Percentiles rank a stretch among this genome's conserved stretches.
Conservation (phyloP, 1,140 invertebrate genomes). For the Cotesia vestalis region DNA sequence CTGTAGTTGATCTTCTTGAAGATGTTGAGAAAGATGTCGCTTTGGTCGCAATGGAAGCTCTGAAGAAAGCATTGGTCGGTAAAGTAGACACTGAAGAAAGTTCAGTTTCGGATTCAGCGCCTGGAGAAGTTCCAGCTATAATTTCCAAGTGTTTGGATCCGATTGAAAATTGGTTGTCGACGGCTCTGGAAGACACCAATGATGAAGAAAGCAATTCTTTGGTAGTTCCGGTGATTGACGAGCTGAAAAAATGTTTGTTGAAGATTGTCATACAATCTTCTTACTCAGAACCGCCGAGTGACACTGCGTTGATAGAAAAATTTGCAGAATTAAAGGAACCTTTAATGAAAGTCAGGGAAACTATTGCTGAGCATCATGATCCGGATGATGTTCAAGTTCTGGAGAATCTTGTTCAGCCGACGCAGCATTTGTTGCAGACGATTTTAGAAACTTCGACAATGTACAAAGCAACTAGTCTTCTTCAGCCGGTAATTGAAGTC, state of each 20-base stretch:
- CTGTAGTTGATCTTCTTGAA: constrained; percentile 51
- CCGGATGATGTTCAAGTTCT: constrained; percentile 43
- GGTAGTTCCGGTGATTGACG: constrained; percentile 35
- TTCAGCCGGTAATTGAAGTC: constrained; percentile 41
- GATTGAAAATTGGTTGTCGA: constrained; percentile 47
- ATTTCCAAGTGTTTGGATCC: constrained; percentile 41
- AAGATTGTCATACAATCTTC: constrained; percentile 48
- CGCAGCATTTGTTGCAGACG: constrained; percentile 43
- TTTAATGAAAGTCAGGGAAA: constrained; percentile 40
- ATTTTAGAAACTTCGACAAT: constrained; percentile 40
- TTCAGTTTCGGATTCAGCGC: constrained; percentile 24
- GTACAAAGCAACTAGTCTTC: constrained; percentile 37
- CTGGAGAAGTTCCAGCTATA: constrained; percentile 29
- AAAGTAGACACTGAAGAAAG: constrained; percentile 31
- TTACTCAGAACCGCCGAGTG: constrained; percentile 48
- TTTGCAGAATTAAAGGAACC: constrained; percentile 47
- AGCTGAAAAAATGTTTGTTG: constrained; percentile 43
- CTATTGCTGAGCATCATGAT: constrained; percentile 41
- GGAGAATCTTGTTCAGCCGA: constrained; percentile 43
- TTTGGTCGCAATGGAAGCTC: constrained; percentile 44
- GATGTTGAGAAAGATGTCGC: constrained; percentile 51
- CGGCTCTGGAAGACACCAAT: constrained; percentile 40
- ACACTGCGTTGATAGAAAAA: constrained; percentile 46
- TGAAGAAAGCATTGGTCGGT: constrained; percentile 40
- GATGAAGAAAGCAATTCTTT: constrained; percentile 39